These are phyloP conservation scores for Schrankia costaestrigalis DNA, from an alignment of 2,888 invertebrate genomes.

Conservation along the genomic window DNA sequence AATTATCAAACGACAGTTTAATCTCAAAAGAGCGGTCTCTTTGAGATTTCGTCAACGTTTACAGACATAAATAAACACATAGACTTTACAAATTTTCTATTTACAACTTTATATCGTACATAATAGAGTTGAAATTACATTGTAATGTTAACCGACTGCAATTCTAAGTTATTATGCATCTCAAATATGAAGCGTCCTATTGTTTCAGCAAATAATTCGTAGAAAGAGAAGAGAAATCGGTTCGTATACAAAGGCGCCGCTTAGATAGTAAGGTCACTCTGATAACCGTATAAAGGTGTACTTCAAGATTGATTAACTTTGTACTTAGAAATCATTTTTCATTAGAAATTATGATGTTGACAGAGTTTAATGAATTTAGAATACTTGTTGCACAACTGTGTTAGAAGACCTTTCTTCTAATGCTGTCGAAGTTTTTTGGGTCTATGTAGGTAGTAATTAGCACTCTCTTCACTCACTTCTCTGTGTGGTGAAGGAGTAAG, in stretches of 20 bases:
- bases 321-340: constrained; percentile 9
- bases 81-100: constrained; percentile 20
- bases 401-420: too few species aligned
- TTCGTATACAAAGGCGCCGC: constrained; percentile 57
- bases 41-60: constrained; percentile 61
- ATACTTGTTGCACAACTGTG: too few species aligned
- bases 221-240: constrained; percentile 72
- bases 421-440: too few species aligned
- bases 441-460: too few species aligned
- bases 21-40: constrained; percentile 68
- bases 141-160: constrained; percentile 7
- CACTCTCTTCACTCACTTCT: too few species aligned
- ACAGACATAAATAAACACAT: constrained; percentile 44
- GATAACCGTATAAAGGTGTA: constrained; percentile 29
- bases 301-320: constrained; percentile 20
- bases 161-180: constrained; percentile 40
- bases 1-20: constrained; percentile 67
- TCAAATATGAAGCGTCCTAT: constrained; percentile 66
- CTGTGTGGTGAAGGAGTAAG: too few species aligned
- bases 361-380: too few species aligned
- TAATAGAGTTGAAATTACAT: constrained; percentile 5
- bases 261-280: constrained; percentile 49
- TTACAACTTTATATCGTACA: constrained; percentile 30
- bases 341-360: background rate
- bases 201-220: constrained; percentile 77